Base-by-base conservation (phyloP, 1,140 invertebrate species). In the Nasonia giraulti region DNA sequence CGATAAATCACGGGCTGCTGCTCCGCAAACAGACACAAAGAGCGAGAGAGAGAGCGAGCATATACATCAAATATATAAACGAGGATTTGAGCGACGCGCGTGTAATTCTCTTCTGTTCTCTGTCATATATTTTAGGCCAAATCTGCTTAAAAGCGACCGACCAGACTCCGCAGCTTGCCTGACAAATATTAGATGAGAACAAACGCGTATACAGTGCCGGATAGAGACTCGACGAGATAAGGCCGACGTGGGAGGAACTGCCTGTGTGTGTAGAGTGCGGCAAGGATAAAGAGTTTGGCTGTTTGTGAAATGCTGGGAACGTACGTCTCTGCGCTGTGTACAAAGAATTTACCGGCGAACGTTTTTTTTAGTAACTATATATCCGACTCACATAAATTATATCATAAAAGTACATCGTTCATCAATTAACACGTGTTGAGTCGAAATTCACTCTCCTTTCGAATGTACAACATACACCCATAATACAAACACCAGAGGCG, bases 101-200 rank as follows among this genome's bases (percentile, higher is more conserved):
- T 50, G 20, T 23, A 23, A 77, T 47, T 14, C 11, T 31, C 50
- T 62, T 62, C 33, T 37, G 33, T 3, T 37, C 33, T 37, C 33
- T 78, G 76, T 66, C 50, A 62, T 78, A 62, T 78, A 66, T 78
- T 62, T 78, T n/a, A 78, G 23, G 47, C 7, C 31, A 78, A 78
- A 78, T 78, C 47, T 78, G 50, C 50, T 78, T 78, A 78, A 78
- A 78, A 78, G 27, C 73, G 73, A 44, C 17, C 73, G 27, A 44
- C 2, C 23, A n/a, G 44, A 40, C 17, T 40, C 31, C 1, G 12
- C 27, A 27, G 27, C 31, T 75, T 31, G 4, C n/a, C 74, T 27
- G 74, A 50, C 50, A 78, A 78, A 78, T 78, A 78, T 78, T 78
- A 37, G 31, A 78, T 31, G 40, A 27, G 76, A 78, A 50, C 50